Evolutionary conservation across 2,113 vertebrate genomes (phyloP).

Genomic region (Canis aureus): DNA sequence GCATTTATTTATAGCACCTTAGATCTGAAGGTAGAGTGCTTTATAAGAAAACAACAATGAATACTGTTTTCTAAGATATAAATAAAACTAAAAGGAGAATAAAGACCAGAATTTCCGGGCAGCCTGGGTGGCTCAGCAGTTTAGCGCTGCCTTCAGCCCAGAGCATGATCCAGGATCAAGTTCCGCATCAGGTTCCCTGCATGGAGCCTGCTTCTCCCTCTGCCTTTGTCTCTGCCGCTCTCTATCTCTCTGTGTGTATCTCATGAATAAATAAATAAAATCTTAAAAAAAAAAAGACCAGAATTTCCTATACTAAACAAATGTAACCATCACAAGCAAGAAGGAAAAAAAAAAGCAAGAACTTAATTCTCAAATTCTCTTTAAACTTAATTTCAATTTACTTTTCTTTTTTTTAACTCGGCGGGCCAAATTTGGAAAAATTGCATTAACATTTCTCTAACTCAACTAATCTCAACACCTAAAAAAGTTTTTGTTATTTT

Average conservation of each 20-base stretch:
- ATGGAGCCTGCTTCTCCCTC: too few relatives aligned
- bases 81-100: not conserved
- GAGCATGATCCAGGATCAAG: too few relatives aligned
- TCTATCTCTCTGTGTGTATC: too few relatives aligned
- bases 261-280: not conserved
- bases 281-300: constrained; percentile 36
- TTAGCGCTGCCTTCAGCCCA: too few relatives aligned
- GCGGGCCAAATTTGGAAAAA: constrained; percentile 15
- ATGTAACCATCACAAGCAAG: not conserved
- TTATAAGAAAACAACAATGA: constrained; percentile 57
- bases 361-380: not conserved
- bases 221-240: too few relatives aligned
- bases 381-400: not conserved
- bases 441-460: not conserved
- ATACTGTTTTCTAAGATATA: constrained; percentile 32
- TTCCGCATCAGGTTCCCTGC: too few relatives aligned
- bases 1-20: constrained; percentile 50
- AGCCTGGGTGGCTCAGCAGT: too few relatives aligned
- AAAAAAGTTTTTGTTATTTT: constrained; percentile 1
- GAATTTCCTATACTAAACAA: constrained; percentile 43
- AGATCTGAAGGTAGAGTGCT: constrained; percentile 11
- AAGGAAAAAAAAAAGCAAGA: constrained; percentile 10
- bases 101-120: constrained; percentile 38
- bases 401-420: constrained; percentile 20
- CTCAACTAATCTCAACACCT: not conserved